Conservation (phyloP, 1,140 invertebrate species). For the Vollenhovia emeryi region DNA sequence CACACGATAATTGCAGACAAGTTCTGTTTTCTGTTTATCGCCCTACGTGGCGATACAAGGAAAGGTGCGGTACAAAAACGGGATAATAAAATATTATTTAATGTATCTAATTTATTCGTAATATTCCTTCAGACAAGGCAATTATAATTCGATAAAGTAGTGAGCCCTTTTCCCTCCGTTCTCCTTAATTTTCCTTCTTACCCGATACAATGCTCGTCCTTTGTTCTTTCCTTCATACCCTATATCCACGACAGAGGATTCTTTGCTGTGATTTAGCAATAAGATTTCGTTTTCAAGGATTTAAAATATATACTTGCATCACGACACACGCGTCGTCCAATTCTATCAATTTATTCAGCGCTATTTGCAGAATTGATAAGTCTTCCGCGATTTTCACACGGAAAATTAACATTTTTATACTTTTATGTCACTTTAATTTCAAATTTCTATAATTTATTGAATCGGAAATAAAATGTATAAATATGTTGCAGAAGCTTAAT, state of each 20-base stretch:
- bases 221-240: background rate
- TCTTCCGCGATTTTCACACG: background rate
- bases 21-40: conserved; percentile 30
- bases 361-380: background rate
- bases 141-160: conserved; percentile 3
- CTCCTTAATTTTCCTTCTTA: background rate
- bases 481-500: conserved; percentile 1
- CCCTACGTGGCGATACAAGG: conserved; percentile 31
- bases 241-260: background rate
- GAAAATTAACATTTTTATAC: conserved; percentile 6
- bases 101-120: conserved; percentile 70
- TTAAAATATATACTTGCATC: background rate
- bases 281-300: conserved; percentile 31
- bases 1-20: conserved; percentile 27
- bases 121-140: conserved; percentile 14
- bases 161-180: background rate
- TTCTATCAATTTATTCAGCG: background rate
- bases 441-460: background rate
- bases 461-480: background rate
- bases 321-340: background rate
- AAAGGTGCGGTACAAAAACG: conserved; percentile 73
- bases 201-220: background rate
- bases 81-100: conserved; percentile 69
- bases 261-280: conserved; percentile 31
- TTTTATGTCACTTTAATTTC: background rate